Conservation (phyloP, 2,113 vertebrate species). For the Tonatia bakeri region DNA sequence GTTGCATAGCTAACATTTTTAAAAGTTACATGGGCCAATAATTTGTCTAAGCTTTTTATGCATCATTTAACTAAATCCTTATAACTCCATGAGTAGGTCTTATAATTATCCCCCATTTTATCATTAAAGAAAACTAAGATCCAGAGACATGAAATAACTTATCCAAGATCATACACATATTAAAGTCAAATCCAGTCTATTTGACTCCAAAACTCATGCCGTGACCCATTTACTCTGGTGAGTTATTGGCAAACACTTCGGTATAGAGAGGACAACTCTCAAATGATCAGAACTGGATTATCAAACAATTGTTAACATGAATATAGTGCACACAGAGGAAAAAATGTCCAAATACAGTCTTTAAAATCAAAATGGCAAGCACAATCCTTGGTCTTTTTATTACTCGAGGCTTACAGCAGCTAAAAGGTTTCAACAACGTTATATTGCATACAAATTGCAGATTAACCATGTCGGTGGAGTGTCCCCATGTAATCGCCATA, state of each 20-base stretch:
- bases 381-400: conserved; percentile 40
- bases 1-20: conserved; percentile 14
- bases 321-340: background rate
- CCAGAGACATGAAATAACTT: background rate
- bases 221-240: background rate
- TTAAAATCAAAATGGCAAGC: conserved; percentile 54
- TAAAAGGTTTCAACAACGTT: conserved; percentile 58
- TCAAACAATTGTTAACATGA: background rate
- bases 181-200: conserved; percentile 17
- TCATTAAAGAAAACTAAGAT: conserved; percentile 36
- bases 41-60: background rate
- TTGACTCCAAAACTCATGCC: background rate
- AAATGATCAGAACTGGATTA: conserved; percentile 14
- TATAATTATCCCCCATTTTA: conserved; percentile 29
- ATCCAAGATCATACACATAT: background rate
- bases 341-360: conserved; percentile 35
- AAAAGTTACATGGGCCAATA: conserved; percentile 14
- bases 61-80: conserved; percentile 45
- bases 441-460: conserved; percentile 42
- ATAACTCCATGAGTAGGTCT: background rate
- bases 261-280: conserved; percentile 24
- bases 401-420: conserved; percentile 32
- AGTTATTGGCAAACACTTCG: conserved; percentile 37
- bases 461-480: conserved; percentile 51
- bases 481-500: conserved; percentile 35